Conservation (phyloP, 2,113 vertebrate genomes). For the Bagarius yarrelli region DNA sequence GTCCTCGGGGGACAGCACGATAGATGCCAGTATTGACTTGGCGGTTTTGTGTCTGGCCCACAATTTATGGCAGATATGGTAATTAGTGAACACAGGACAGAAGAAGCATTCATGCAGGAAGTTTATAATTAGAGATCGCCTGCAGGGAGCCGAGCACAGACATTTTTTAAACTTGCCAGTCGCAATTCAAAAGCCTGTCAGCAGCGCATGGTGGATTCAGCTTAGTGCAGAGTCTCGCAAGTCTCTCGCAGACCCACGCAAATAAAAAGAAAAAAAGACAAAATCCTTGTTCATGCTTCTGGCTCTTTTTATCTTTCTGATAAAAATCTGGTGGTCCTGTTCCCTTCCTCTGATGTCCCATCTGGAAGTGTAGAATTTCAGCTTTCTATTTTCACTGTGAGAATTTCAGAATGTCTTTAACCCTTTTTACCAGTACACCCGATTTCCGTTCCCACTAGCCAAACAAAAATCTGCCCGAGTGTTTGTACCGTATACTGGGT, state of each 20-base stretch:
- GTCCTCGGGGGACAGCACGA: conserved; percentile 32
- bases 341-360: background rate
- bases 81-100: conserved; percentile 76
- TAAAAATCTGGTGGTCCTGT: background rate
- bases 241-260: conserved; percentile 53
- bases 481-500: too few relatives aligned
- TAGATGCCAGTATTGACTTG: conserved; percentile 41
- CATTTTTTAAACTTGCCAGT: conserved; percentile 59
- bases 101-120: conserved; percentile 77
- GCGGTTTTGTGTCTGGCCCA: conserved; percentile 23
- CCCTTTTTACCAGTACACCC: too few relatives aligned
- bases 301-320: conserved; percentile 36
- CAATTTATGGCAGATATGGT: conserved; percentile 81
- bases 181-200: conserved; percentile 77
- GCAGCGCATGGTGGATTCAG: conserved; percentile 68
- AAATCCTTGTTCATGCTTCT: conserved; percentile 16
- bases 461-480: too few relatives aligned
- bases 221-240: conserved; percentile 57
- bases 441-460: too few relatives aligned
- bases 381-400: background rate
- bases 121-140: conserved; percentile 79
- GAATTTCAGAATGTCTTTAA: too few relatives aligned
- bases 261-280: background rate
- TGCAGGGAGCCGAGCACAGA: conserved; percentile 65
- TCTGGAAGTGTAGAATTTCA: background rate